phyloP scores from a whole-genome alignment of 2,113 vertebrate genomes.

The Platichthys stellatus region DNA sequence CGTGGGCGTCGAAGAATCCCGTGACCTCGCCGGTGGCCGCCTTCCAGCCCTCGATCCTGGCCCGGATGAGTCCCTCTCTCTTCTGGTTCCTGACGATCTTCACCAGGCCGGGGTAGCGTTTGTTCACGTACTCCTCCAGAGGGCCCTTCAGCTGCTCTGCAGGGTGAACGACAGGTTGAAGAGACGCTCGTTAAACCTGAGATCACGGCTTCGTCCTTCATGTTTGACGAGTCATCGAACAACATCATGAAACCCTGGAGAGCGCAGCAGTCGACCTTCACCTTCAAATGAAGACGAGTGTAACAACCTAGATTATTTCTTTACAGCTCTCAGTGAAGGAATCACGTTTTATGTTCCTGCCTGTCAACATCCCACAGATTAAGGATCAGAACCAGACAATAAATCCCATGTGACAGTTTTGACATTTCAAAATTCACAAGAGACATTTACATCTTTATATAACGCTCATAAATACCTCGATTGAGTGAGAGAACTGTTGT shows the following conservation, averaged over 20 bases:
- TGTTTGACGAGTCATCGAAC: neutral
- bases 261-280: neutral
- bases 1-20: constrained; percentile 96
- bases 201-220: neutral
- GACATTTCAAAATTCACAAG: neutral
- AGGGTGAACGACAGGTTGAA: neutral
- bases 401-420: neutral
- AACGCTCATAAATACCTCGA: too few relatives aligned
- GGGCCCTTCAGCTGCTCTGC: constrained; percentile 95
- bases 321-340: neutral
- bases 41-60: constrained; percentile 97
- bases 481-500: too few relatives aligned
- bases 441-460: too few relatives aligned
- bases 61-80: constrained; percentile 95
- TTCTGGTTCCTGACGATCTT: constrained; percentile 97
- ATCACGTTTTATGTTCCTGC: neutral
- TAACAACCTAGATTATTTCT: neutral
- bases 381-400: neutral
- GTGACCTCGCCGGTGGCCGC: constrained; percentile 92
- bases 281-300: neutral
- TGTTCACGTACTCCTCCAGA: constrained; percentile 95
- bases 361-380: neutral
- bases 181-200: neutral
- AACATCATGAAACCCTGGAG: neutral
- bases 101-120: constrained; percentile 93